Base-by-base conservation (phyloP, 2,797 vertebrate genomes). In the Rousettus madagascariensis region DNA sequence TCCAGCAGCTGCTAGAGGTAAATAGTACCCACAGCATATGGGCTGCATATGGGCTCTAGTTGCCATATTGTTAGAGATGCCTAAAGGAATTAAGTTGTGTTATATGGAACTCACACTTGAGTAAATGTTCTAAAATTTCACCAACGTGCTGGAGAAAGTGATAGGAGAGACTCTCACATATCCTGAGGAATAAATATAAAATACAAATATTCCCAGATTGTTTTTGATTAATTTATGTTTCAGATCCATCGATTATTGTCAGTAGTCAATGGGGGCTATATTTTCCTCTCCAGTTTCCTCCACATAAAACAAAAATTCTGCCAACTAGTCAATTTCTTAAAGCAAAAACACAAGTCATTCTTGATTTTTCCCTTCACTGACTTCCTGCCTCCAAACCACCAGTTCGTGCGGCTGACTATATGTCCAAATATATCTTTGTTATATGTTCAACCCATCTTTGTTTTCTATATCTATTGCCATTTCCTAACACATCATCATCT, bases 111-210 rank as follows among this genome's bases (percentile, higher is more conserved):
- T 89, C 11, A 72, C 51, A 63, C 36, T 87, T 66, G 33, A 61
- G 94, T n/a, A 86, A 33, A 51, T 68, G 12, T 71, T 94, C 72
- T 90, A 28, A 90, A 61, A 43, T 84, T 87, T 92, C 16, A 89
- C 71, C 68, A 71, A 55, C n/a, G 13, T 92, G 33, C 79, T 75
- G 28, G 24, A 91, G 68, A 94, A 79, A 96, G 41, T 43, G 75
- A 55, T 72, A 71, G 11, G n/a, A 69, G 59, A 89, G 19, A 92
- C 5, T 63, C 28, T 6, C 55, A 78, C 24, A 63, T 78, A 85
- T 38, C 63, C 26, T 22, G 30, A 51, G 51, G 24, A 85, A 86
- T 53, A 91, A 83, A 84, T 43, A 63, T 17, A 24, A 94, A 95
- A 75, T 46, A 0, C 11, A 94, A 69, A 84, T 91, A 90, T 69